Evolutionary conservation across 1,140 invertebrate genomes (phyloP).

Genomic region (Teleopsis dalmanni): DNA sequence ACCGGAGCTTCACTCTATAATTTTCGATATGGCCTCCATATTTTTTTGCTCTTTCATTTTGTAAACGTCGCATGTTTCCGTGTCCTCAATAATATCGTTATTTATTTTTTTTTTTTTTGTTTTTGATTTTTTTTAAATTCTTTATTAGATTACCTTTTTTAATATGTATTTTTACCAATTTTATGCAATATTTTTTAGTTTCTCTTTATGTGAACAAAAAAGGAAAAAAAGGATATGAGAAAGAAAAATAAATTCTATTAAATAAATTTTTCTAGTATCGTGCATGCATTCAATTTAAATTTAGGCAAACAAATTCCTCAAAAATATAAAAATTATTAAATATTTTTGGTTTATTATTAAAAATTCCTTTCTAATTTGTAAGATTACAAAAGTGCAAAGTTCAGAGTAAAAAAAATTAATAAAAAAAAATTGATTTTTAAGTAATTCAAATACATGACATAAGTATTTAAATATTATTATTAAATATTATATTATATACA

Average conservation of each 20-base stretch:
- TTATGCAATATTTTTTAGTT: neutral
- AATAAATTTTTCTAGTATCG: neutral
- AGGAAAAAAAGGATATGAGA: neutral
- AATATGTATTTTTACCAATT: neutral
- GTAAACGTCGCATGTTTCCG: constrained; percentile 17
- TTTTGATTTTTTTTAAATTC: constrained; percentile 7
- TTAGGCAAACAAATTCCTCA: too few species aligned
- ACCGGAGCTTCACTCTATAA: neutral
- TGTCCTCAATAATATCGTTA: constrained; percentile 13
- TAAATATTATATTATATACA: too few species aligned
- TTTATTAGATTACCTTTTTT: constrained; percentile 7
- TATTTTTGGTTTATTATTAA: too few species aligned
- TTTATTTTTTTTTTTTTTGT: neutral
- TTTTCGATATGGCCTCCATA: neutral
- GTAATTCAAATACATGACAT: too few species aligned
- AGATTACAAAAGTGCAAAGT: too few species aligned
- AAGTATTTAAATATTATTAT: too few species aligned
- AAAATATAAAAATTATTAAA: too few species aligned
- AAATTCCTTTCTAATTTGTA: too few species aligned
- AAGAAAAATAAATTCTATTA: neutral
- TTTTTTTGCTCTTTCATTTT: constrained; percentile 2
- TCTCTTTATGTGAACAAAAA: neutral
- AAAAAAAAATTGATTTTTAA: too few species aligned
- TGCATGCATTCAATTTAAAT: too few species aligned
- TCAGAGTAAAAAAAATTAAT: too few species aligned